These are phyloP conservation scores for Argya squamiceps DNA, from an alignment of 2,797 vertebrate species.

Conservation along the genomic window DNA sequence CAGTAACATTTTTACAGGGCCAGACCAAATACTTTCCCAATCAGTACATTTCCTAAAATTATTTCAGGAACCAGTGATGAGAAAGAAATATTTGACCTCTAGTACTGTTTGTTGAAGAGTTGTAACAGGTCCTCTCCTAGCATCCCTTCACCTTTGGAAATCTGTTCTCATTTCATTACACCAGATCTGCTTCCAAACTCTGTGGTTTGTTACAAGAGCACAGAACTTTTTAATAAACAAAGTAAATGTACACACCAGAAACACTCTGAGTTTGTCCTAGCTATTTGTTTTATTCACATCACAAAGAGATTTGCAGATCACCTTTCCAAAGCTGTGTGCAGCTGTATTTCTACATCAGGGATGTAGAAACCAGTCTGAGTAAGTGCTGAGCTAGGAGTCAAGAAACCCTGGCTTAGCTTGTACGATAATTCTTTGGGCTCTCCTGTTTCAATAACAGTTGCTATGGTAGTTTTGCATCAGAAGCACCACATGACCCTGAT, in stretches of 20 bases:
- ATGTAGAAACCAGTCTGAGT: neutral
- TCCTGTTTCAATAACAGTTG: neutral
- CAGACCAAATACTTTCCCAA: conserved; percentile 35
- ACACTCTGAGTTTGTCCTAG: neutral
- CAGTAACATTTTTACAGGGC: neutral
- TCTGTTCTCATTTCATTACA: conserved; percentile 34
- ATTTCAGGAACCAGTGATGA: neutral
- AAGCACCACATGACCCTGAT: neutral
- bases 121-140: neutral
- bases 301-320: conserved; percentile 22
- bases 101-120: conserved; percentile 11
- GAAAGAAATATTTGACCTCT: conserved; percentile 4
- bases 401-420: neutral
- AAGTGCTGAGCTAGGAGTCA: neutral
- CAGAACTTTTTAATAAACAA: conserved; percentile 36
- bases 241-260: conserved; percentile 14
- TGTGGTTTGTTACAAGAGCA: neutral
- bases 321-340: conserved; percentile 25
- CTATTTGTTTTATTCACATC: conserved; percentile 42
- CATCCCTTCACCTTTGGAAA: conserved; percentile 27
- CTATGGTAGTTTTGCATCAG: neutral
- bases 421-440: neutral
- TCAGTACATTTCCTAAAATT: conserved; percentile 32
- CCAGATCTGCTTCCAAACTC: conserved; percentile 2
- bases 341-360: neutral